Conservation (phyloP, 1,140 invertebrate species). For the Sinonovacula constricta region DNA sequence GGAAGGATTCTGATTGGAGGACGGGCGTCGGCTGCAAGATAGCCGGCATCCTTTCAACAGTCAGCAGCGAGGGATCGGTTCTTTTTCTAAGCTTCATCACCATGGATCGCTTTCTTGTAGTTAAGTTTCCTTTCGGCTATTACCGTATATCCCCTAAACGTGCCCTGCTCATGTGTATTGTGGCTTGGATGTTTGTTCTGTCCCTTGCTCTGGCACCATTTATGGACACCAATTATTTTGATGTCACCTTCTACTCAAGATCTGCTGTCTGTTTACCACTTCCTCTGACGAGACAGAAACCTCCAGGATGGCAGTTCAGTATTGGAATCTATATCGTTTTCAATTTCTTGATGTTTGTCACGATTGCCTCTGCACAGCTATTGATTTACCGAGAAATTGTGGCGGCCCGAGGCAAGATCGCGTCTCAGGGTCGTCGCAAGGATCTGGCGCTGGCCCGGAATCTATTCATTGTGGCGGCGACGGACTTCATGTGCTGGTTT, state of each 20-base stretch:
- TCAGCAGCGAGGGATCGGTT: background rate
- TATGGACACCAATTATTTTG: constrained; percentile 18
- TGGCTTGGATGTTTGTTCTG: constrained; percentile 48
- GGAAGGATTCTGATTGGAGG: constrained; percentile 12
- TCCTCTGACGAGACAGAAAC: constrained; percentile 25
- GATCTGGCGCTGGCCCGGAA: constrained; percentile 46
- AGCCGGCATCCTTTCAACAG: constrained; percentile 15
- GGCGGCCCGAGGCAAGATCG: too few species aligned
- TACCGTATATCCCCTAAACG: constrained; percentile 10
- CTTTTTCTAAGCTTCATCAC: constrained; percentile 60
- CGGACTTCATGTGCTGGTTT: constrained; percentile 63
- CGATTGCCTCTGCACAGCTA: constrained; percentile 47
- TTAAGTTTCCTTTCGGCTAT: constrained; percentile 61
- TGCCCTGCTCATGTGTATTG: background rate
- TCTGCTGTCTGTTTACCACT: constrained; percentile 44
- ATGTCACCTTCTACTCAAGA: constrained; percentile 47
- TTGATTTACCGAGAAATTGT: constrained; percentile 16
- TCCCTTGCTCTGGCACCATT: constrained; percentile 48
- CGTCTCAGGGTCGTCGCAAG: too few species aligned
- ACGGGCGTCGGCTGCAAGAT: constrained; percentile 8
- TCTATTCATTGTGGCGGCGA: constrained; percentile 41
- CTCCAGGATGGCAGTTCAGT: constrained; percentile 45
- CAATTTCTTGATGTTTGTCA: constrained; percentile 48
- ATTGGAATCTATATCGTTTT: constrained; percentile 41
- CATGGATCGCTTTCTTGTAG: constrained; percentile 55